Conservation (phyloP, 2,797 vertebrate species). For the Neopelma chrysocephalum region DNA sequence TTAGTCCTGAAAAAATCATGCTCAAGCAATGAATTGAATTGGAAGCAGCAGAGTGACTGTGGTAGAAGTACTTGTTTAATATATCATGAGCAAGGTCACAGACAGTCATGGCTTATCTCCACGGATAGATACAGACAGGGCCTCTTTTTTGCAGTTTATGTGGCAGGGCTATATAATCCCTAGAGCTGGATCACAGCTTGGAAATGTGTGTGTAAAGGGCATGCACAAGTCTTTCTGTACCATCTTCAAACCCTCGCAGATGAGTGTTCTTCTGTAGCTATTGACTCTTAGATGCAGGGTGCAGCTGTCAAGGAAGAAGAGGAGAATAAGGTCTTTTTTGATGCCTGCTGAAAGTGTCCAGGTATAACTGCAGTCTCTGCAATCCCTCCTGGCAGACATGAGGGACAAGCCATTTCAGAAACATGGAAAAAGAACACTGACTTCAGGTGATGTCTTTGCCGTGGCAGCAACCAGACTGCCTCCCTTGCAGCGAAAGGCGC, state of each 20-base stretch:
- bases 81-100: neutral
- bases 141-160: neutral
- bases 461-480: neutral
- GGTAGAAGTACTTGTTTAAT: neutral
- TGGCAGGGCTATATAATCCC: neutral
- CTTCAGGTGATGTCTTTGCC: neutral
- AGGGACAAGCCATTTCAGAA: neutral
- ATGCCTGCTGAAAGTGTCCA: neutral
- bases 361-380: neutral
- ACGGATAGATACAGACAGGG: neutral
- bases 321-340: neutral
- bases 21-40: neutral
- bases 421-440: neutral
- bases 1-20: conserved; percentile 35
- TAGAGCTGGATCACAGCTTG: neutral
- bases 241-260: neutral
- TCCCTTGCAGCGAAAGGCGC: neutral
- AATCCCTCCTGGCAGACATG: neutral
- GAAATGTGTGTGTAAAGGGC: neutral
- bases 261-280: neutral
- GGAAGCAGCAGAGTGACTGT: neutral
- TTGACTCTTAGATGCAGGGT: neutral
- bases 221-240: neutral
- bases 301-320: neutral
- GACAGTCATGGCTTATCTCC: neutral